Percentiles rank a stretch among this genome's conserved stretches.
phyloP scores from a whole-genome alignment of 1,140 invertebrate species.

The Hesperophylax magnus region DNA sequence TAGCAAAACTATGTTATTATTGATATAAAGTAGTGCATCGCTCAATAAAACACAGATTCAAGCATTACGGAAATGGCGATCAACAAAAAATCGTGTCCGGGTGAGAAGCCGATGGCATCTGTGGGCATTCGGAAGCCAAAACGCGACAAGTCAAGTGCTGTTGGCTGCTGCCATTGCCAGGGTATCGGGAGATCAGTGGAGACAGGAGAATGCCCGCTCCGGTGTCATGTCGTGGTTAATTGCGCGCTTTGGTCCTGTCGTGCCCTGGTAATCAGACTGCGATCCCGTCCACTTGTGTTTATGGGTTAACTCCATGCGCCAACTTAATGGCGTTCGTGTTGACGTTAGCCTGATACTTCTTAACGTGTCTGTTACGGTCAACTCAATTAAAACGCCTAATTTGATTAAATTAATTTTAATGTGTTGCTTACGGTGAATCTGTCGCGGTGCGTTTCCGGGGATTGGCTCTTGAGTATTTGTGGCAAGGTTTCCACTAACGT shows the following conservation, averaged over 20 bases:
- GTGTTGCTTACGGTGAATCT: too few relatives aligned
- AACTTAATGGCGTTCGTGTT: slow-evolving; percentile 15
- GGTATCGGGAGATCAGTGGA: slow-evolving; percentile 20
- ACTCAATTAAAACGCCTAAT: neutral
- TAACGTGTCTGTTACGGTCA: slow-evolving; percentile 1
- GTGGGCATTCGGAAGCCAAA: slow-evolving; percentile 5
- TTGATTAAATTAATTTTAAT: too few relatives aligned
- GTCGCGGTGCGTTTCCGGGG: too few relatives aligned
- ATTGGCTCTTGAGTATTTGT: too few relatives aligned
- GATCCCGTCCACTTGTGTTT: neutral
- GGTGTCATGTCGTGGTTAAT: slow-evolving; percentile 39
- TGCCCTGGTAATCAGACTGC: neutral
- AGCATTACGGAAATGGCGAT: neutral
- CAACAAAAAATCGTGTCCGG: slow-evolving; percentile 17
- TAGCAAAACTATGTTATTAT: too few relatives aligned
- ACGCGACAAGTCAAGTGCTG: neutral
- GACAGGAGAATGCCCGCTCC: slow-evolving; percentile 33
- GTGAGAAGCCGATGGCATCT: slow-evolving; percentile 14
- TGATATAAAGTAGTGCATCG: too few relatives aligned
- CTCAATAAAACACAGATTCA: too few relatives aligned
- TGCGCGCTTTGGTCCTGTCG: slow-evolving; percentile 19
- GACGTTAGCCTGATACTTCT: neutral
- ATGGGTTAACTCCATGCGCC: slow-evolving; percentile 10
- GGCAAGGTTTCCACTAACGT: too few relatives aligned
- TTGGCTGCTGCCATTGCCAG: neutral